Conservation (phyloP, 2,888 invertebrate genomes). For the Schizotus pectinicornis region DNA sequence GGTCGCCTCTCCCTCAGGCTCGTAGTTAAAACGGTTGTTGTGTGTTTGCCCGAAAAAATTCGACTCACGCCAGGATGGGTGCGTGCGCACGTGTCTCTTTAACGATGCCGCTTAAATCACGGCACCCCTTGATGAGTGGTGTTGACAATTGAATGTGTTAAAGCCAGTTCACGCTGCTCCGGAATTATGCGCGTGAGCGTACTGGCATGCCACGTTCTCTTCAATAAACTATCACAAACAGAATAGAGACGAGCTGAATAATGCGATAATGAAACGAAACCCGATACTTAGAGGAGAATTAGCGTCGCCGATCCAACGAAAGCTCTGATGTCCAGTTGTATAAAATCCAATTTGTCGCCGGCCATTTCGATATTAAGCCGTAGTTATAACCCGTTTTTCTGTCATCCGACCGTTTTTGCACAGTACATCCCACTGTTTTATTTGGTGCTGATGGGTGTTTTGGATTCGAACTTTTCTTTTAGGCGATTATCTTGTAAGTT, state of each 20-base stretch:
- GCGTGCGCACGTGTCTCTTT: slow-evolving; percentile 21
- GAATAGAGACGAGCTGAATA: not conserved
- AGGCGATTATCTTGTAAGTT: slow-evolving; percentile 5
- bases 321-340: not conserved
- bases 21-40: not conserved
- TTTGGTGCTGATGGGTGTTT: slow-evolving; percentile 6
- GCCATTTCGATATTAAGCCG: not conserved
- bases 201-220: slow-evolving; percentile 33
- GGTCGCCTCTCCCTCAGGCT: not conserved
- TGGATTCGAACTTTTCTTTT: not conserved
- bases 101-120: slow-evolving; percentile 22
- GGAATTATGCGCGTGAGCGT: slow-evolving; percentile 38
- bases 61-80: not conserved
- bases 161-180: slow-evolving; percentile 36
- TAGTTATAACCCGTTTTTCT: slow-evolving; percentile 7
- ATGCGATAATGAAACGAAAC: not conserved
- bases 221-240: slow-evolving; percentile 24
- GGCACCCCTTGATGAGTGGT: slow-evolving; percentile 40
- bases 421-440: slow-evolving; percentile 10
- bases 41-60: too few species aligned
- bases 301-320: not conserved
- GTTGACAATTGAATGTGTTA: slow-evolving; percentile 41
- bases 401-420: slow-evolving; percentile 4
- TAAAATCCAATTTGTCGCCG: too few species aligned
- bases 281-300: not conserved